Percentiles rank a stretch among this genome's conserved stretches.
These are phyloP conservation scores for Neelides folsomi DNA, from an alignment of 2,888 invertebrate species.

Conservation along the genomic window DNA sequence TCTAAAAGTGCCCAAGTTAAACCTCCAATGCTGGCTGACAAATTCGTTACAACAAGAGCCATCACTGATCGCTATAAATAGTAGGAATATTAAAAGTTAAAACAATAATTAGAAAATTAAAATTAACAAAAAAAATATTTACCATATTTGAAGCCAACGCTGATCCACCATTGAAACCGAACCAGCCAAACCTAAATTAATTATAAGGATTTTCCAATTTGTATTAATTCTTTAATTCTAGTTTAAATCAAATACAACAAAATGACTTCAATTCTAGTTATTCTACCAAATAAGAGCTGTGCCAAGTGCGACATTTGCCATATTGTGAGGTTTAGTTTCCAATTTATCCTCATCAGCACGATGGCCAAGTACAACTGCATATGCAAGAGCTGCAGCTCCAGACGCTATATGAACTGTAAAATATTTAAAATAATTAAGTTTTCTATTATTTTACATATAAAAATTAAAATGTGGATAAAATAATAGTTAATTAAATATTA, in stretches of 20 bases:
- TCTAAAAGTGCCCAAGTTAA: constrained; percentile 25
- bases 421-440: too few relatives aligned
- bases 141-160: constrained; percentile 17
- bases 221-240: too few relatives aligned
- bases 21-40: constrained; percentile 22
- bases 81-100: too few relatives aligned
- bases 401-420: constrained; percentile 20
- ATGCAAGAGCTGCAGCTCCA: constrained; percentile 20
- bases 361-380: constrained; percentile 18
- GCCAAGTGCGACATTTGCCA: constrained; percentile 24
- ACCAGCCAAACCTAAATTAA: constrained; percentile 21
- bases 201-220: too few relatives aligned
- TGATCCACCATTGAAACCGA: constrained; percentile 21
- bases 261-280: too few relatives aligned
- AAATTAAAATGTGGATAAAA: too few relatives aligned
- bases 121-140: too few relatives aligned
- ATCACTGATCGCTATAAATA: constrained; percentile 15
- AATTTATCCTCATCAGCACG: constrained; percentile 14
- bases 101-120: too few relatives aligned
- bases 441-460: too few relatives aligned
- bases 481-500: too few relatives aligned
- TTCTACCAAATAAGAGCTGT: constrained; percentile 20
- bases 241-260: too few relatives aligned
- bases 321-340: constrained; percentile 19
- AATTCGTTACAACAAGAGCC: constrained; percentile 17